A percentile compares a stretch with the other conserved stretches of the same genome.
These are phyloP conservation scores for Thripadectes ignobilis DNA, from an alignment of 2,797 vertebrate species.

Conservation along the genomic window DNA sequence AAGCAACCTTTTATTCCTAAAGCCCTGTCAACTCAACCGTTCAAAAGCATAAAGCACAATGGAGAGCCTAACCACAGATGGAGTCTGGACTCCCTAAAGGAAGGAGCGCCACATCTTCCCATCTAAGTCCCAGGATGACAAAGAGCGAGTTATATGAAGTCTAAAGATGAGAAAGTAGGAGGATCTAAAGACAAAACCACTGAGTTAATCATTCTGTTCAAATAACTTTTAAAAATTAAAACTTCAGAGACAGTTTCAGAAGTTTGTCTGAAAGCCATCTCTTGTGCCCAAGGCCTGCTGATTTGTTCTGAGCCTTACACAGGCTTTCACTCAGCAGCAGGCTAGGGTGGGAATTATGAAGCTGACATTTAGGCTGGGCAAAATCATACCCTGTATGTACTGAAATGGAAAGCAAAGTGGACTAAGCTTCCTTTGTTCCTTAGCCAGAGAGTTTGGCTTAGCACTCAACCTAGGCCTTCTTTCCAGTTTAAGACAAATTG, in stretches of 20 bases:
- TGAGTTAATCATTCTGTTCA: not conserved
- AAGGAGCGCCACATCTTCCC: rapidly evolving
- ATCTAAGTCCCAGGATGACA: not conserved
- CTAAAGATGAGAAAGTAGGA: not conserved
- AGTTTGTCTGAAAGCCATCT: not conserved
- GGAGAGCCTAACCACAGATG: not conserved
- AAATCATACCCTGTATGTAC: not conserved
- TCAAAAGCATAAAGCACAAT: not conserved
- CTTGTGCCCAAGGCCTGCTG: not conserved
- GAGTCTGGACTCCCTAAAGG: not conserved
- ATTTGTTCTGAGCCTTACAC: not conserved
- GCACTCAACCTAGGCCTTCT: not conserved
- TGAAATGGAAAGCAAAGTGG: not conserved
- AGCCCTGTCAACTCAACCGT: not conserved
- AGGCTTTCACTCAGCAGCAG: not conserved
- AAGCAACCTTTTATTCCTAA: not conserved
- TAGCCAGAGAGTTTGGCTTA: not conserved
- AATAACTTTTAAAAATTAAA: not conserved
- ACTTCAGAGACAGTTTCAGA: not conserved
- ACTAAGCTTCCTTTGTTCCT: not conserved
- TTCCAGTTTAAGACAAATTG: not conserved
- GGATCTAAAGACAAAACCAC: not conserved
- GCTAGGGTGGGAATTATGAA: not conserved
- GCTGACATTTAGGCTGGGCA: not conserved
- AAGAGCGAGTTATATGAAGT: not conserved